Percentiles rank a stretch among this genome's conserved stretches.
phyloP scores from a whole-genome alignment of 2,888 invertebrate species.

The Tachina grossa region DNA sequence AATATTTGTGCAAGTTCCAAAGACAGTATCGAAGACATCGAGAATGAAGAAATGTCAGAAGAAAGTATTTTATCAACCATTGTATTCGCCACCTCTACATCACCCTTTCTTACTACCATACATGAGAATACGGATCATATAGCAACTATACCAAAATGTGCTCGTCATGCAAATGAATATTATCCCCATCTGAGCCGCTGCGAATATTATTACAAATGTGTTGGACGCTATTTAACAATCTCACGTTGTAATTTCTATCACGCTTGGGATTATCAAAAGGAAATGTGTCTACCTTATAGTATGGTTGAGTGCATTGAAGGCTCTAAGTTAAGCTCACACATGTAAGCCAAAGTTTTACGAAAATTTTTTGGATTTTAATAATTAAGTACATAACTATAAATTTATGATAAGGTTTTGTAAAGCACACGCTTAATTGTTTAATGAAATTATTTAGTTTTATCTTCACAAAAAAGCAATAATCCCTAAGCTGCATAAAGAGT shows the following conservation, averaged over 20 bases:
- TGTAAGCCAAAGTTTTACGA: not conserved
- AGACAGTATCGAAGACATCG: not conserved
- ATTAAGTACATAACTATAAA: too few species aligned
- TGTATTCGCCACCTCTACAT: not conserved
- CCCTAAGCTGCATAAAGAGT: too few species aligned
- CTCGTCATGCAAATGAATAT: slow-evolving; percentile 66
- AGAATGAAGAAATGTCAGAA: slow-evolving; percentile 11
- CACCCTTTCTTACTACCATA: not conserved
- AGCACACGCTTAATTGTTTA: too few species aligned
- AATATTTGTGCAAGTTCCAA: slow-evolving; percentile 71
- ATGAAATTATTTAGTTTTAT: too few species aligned
- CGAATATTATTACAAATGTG: slow-evolving; percentile 78
- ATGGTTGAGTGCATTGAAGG: slow-evolving; percentile 73
- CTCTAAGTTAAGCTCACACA: not conserved
- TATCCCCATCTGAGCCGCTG: slow-evolving; percentile 76
- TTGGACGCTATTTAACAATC: slow-evolving; percentile 76
- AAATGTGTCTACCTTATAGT: slow-evolving; percentile 74
- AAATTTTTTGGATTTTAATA: not conserved
- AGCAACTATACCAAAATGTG: slow-evolving; percentile 50
- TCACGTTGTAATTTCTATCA: slow-evolving; percentile 76
- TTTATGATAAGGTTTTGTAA: too few species aligned
- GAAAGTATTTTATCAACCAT: slow-evolving; percentile 2
- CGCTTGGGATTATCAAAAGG: slow-evolving; percentile 76
- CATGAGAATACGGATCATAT: not conserved
- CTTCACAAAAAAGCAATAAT: too few species aligned